Percentiles rank a stretch among this genome's conserved stretches.
These are phyloP conservation scores for Acromyrmex heyeri DNA, from an alignment of 1,140 invertebrate species.

Conservation along the genomic window DNA sequence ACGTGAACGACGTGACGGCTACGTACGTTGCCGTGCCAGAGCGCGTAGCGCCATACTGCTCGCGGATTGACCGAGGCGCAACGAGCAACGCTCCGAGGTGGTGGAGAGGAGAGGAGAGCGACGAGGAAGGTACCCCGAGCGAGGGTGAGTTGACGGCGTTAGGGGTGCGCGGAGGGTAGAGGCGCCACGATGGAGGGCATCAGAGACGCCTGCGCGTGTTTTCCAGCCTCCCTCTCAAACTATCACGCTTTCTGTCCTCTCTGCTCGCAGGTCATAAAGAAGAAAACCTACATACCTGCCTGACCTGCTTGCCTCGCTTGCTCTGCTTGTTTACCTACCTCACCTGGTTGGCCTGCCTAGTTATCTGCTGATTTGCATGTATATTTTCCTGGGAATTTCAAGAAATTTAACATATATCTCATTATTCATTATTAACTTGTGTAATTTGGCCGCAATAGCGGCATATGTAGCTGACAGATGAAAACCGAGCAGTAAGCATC, in stretches of 20 bases:
- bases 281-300: constrained; percentile 41
- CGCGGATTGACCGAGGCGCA: constrained; percentile 84
- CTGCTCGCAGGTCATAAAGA: constrained; percentile 56
- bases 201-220: constrained; percentile 74
- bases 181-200: constrained; percentile 72
- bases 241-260: constrained; percentile 56
- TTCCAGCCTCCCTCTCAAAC: constrained; percentile 65
- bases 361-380: background rate
- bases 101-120: constrained; percentile 18
- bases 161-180: constrained; percentile 67
- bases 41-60: constrained; percentile 86
- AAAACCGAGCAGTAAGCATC: background rate
- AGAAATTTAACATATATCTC: background rate
- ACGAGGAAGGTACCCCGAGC: constrained; percentile 19
- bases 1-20: constrained; percentile 34
- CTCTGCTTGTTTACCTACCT: constrained; percentile 27
- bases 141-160: constrained; percentile 47
- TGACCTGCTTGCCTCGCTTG: background rate
- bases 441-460: constrained; percentile 25
- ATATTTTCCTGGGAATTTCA: background rate
- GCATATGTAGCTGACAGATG: background rate
- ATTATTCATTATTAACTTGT: constrained; percentile 14
- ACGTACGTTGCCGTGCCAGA: constrained; percentile 77
- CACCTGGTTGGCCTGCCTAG: constrained; percentile 13
- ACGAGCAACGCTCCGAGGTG: constrained; percentile 76